Evolutionary conservation across 2,797 vertebrate genomes (phyloP).

Genomic region (Pipistrellus pygmaeus): DNA sequence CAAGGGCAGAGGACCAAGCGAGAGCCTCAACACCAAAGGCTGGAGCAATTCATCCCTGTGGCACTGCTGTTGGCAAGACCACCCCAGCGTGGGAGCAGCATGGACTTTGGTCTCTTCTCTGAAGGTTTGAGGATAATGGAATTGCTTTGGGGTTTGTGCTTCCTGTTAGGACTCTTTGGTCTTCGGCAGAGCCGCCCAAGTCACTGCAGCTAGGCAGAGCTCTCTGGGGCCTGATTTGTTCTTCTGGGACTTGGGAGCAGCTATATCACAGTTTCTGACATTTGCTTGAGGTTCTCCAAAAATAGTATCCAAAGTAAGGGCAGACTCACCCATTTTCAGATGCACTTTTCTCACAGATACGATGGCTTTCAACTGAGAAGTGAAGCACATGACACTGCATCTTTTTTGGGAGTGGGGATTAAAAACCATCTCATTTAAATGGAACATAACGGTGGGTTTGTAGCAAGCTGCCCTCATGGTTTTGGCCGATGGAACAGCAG

Average conservation of each 20-base stretch:
- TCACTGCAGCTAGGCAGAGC: not conserved
- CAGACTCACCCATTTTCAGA: not conserved
- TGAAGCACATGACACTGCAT: conserved; percentile 68
- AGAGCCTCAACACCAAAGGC: too few relatives aligned
- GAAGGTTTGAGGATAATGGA: not conserved
- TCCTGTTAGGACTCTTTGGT: not conserved
- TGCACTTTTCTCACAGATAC: conserved; percentile 9
- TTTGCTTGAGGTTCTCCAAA: not conserved
- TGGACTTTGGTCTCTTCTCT: not conserved
- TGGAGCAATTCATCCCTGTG: not conserved
- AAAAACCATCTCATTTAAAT: conserved; percentile 73
- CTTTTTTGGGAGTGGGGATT: conserved; percentile 57
- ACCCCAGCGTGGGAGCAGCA: not conserved
- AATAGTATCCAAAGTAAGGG: not conserved
- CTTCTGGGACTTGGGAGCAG: not conserved
- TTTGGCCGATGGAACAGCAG: conserved; percentile 63
- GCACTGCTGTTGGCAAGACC: not conserved
- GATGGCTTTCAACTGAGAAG: conserved; percentile 67
- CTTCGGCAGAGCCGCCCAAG: not conserved
- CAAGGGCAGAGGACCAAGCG: not conserved
- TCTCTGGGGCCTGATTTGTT: not conserved
- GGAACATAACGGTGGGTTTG: conserved; percentile 15
- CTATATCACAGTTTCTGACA: not conserved
- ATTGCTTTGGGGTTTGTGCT: not conserved
- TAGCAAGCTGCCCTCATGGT: conserved; percentile 70